Conservation (phyloP, 2,797 vertebrate genomes). For the Pygocentrus nattereri region DNA sequence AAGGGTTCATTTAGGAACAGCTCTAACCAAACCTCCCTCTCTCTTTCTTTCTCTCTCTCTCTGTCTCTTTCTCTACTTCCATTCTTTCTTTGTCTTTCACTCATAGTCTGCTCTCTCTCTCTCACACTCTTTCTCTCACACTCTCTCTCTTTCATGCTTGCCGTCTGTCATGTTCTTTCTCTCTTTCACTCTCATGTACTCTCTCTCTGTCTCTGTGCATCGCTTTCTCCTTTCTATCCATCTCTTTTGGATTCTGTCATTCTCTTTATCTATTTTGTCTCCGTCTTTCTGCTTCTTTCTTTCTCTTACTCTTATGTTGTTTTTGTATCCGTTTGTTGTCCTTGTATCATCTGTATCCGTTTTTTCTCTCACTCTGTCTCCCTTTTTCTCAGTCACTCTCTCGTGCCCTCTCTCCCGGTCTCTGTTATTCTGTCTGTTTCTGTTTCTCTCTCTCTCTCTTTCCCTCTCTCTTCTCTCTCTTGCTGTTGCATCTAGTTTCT, state of each 20-base stretch:
- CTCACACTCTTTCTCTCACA: background rate
- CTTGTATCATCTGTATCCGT: too few species aligned
- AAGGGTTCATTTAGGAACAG: conserved; percentile 48
- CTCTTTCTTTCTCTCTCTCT: background rate
- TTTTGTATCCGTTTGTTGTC: too few species aligned
- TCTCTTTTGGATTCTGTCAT: too few species aligned
- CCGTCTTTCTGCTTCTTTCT: too few species aligned
- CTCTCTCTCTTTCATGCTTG: background rate
- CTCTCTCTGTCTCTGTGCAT: background rate
- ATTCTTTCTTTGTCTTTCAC: background rate
- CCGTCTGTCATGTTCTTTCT: background rate
- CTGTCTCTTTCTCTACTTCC: background rate
- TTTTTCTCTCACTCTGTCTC: background rate
- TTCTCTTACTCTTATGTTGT: too few species aligned
- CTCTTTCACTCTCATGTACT: background rate
- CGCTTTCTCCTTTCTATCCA: too few species aligned
- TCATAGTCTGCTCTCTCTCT: background rate
- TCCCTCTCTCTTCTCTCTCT: too few species aligned
- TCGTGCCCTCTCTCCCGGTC: too few species aligned
- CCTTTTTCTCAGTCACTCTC: background rate
- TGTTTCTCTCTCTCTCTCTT: background rate
- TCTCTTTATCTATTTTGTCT: background rate
- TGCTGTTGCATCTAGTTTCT: too few species aligned
- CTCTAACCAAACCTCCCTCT: background rate
- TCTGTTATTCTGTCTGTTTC: too few species aligned